These are phyloP conservation scores for Coreius guichenoti DNA, from an alignment of 2,797 vertebrate species.

Conservation along the genomic window DNA sequence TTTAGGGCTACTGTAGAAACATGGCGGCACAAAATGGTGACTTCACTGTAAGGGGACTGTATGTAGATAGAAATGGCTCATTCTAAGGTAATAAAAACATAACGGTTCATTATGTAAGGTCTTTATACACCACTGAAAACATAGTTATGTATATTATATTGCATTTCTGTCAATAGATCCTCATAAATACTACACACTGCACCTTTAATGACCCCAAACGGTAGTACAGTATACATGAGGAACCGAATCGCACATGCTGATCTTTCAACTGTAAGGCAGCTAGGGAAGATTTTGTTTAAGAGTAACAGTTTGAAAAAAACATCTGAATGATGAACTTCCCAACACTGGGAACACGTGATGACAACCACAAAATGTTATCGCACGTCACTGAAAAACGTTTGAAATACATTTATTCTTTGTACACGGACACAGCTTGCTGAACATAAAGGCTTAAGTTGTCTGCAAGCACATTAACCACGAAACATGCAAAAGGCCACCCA, in stretches of 20 bases:
- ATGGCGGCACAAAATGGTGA: no score
- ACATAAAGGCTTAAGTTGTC: conserved; percentile 60
- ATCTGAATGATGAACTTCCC: neutral
- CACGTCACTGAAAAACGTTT: neutral
- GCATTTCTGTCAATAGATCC: no score
- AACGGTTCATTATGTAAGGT: no score
- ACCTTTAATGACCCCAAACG: neutral
- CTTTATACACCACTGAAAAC: no score
- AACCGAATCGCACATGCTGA: neutral
- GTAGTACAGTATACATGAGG: neutral
- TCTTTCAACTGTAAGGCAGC: neutral
- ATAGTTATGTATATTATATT: no score
- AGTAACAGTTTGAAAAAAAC: neutral
- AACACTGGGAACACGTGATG: neutral
- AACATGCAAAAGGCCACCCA: conserved; percentile 72
- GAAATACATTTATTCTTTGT: conserved; percentile 40
- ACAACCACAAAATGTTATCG: conserved; percentile 1
- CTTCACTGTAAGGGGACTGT: no score
- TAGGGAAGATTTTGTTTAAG: neutral
- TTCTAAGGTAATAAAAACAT: no score
- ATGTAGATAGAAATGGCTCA: no score
- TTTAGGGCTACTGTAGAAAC: no score
- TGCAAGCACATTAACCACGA: conserved; percentile 61
- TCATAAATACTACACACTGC: no score
- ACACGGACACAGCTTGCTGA: conserved; percentile 52